Conservation (phyloP, 2,888 invertebrate genomes). For the Parnassius orleans region DNA sequence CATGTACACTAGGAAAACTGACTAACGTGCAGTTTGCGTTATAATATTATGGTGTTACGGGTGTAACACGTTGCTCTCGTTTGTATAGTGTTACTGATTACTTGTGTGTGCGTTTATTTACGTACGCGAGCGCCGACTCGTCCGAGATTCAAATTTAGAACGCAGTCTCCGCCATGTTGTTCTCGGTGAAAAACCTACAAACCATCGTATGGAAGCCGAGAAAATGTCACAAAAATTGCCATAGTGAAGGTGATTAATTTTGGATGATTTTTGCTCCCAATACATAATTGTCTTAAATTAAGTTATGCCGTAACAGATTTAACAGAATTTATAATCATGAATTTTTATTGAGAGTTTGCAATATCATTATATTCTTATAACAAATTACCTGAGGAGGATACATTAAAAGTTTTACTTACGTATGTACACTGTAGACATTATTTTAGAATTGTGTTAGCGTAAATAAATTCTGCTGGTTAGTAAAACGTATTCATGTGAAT, state of each 20-base stretch:
- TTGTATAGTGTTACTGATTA: constrained; percentile 78
- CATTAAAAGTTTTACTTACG: no score
- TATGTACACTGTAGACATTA: not conserved
- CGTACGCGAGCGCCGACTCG: constrained; percentile 81
- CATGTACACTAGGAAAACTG: constrained; percentile 34
- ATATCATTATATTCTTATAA: no score
- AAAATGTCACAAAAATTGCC: constrained; percentile 55
- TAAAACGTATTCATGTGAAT: constrained; percentile 68
- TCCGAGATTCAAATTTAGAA: constrained; percentile 81
- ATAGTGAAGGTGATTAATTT: not conserved
- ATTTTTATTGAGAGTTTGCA: no score
- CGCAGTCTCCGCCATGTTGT: constrained; percentile 80
- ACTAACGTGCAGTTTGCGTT: constrained; percentile 42
- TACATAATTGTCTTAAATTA: no score
- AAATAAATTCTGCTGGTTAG: constrained; percentile 57
- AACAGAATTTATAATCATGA: no score
- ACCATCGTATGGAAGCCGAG: constrained; percentile 61
- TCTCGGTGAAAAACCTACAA: constrained; percentile 77
- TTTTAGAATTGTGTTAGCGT: constrained; percentile 46
- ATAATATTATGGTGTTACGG: constrained; percentile 32
- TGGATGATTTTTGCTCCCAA: no score
- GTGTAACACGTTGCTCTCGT: constrained; percentile 57
- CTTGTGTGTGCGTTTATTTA: constrained; percentile 80
- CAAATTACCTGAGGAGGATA: no score
- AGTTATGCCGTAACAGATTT: no score